Evolutionary conservation across 2,888 invertebrate species (phyloP).

Genomic region (Brachyptera putata): DNA sequence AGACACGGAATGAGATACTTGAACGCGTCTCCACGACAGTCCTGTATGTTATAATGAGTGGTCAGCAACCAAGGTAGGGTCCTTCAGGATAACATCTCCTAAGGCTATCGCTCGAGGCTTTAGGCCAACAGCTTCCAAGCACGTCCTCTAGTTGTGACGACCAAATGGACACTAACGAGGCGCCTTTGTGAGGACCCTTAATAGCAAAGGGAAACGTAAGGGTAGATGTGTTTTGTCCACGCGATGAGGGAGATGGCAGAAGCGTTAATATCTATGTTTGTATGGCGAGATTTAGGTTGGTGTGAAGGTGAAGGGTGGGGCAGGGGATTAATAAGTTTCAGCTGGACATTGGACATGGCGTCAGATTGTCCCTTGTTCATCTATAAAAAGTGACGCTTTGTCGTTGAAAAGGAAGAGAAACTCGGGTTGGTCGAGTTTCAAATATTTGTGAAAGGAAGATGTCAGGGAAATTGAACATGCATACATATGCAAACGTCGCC

Average conservation of each 20-base stretch:
- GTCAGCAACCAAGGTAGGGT: slow-evolving; percentile 8
- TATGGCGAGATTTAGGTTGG: slow-evolving; percentile 4
- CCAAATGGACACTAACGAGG: slow-evolving; percentile 31
- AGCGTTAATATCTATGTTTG: slow-evolving; percentile 30
- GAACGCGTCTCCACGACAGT: no score
- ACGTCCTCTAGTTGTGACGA: slow-evolving; percentile 10
- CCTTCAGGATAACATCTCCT: neutral
- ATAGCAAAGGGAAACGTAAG: neutral
- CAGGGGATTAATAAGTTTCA: slow-evolving; percentile 23
- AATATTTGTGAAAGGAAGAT: slow-evolving; percentile 18
- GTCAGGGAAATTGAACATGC: slow-evolving; percentile 17
- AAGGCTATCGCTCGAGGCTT: neutral
- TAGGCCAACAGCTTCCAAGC: neutral
- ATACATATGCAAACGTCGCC: slow-evolving; percentile 28
- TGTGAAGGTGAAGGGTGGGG: slow-evolving; percentile 3
- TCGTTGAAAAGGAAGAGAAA: slow-evolving; percentile 24
- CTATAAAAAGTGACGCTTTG: slow-evolving; percentile 25
- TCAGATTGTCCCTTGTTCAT: slow-evolving; percentile 29
- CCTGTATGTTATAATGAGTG: slow-evolving; percentile 14
- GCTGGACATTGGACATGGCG: slow-evolving; percentile 27
- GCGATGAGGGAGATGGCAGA: neutral
- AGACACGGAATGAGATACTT: slow-evolving; percentile 6
- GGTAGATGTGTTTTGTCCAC: neutral
- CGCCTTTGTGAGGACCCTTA: slow-evolving; percentile 28
- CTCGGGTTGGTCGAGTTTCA: slow-evolving; percentile 20